phyloP scores from a whole-genome alignment of 2,113 vertebrate genomes.

The Dissostichus mawsoni region DNA sequence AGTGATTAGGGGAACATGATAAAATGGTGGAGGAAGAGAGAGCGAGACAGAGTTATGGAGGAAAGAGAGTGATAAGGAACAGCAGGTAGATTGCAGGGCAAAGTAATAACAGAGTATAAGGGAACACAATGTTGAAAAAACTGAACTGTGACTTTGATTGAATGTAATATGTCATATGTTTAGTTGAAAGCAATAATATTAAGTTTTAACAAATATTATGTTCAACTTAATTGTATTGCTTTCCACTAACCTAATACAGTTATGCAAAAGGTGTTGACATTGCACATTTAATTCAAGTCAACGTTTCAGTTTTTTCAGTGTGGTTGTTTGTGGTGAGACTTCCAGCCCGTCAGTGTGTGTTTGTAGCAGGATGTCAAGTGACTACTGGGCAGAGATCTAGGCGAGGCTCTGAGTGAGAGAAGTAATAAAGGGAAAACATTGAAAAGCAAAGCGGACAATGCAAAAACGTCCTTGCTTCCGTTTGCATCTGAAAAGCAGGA shows the following conservation, averaged over 20 bases:
- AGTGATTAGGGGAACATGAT: constrained; percentile 72
- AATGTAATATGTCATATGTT: too few species aligned
- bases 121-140: constrained; percentile 46
- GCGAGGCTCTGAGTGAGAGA: constrained; percentile 48
- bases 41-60: constrained; percentile 17
- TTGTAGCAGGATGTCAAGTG: constrained; percentile 69
- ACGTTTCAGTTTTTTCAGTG: background rate
- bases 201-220: too few species aligned
- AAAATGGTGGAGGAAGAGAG: constrained; percentile 50
- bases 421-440: constrained; percentile 21
- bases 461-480: constrained; percentile 29
- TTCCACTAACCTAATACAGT: too few species aligned
- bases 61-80: constrained; percentile 31
- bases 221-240: too few species aligned
- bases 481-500: constrained; percentile 34
- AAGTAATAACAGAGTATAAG: constrained; percentile 44
- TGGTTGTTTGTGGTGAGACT: constrained; percentile 42
- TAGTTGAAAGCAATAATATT: too few species aligned
- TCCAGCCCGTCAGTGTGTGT: constrained; percentile 62
- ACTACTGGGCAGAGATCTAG: constrained; percentile 57
- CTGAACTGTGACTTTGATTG: too few species aligned
- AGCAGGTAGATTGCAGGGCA: constrained; percentile 22
- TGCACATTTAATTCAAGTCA: too few species aligned
- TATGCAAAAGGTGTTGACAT: too few species aligned
- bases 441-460: constrained; percentile 25